A percentile compares a stretch with the other conserved stretches of the same genome.
phyloP scores from a whole-genome alignment of 2,888 invertebrate species.

The Ernsta delagoae region DNA sequence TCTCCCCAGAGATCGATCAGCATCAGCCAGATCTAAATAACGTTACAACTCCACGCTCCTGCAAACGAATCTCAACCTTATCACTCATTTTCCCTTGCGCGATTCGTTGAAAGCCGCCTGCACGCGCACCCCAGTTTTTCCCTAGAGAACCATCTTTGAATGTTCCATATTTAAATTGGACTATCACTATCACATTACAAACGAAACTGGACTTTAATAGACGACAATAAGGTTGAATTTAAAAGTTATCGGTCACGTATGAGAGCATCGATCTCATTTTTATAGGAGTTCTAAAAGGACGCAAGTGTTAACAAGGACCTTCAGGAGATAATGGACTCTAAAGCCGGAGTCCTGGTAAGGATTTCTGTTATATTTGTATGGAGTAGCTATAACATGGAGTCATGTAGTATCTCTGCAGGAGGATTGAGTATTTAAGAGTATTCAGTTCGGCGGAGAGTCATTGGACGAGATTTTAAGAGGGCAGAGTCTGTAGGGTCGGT shows the following conservation, averaged over 20 bases:
- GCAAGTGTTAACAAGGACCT: conserved; percentile 46
- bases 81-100: conserved; percentile 23
- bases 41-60: conserved; percentile 46
- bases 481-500: conserved; percentile 39
- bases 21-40: conserved; percentile 50
- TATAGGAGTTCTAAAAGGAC: conserved; percentile 48
- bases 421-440: conserved; percentile 63
- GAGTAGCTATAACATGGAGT: conserved; percentile 56
- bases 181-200: conserved; percentile 59
- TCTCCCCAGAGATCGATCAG: conserved; percentile 81
- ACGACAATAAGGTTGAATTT: conserved; percentile 45
- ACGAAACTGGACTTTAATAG: conserved; percentile 46
- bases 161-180: conserved; percentile 79
- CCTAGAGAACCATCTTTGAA: conserved; percentile 83
- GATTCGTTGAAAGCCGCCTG: conserved; percentile 51
- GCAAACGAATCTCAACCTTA: conserved; percentile 51
- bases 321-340: conserved; percentile 49
- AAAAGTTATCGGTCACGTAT: conserved; percentile 47
- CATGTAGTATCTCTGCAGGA: conserved; percentile 69
- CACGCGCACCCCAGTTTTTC: conserved; percentile 62
- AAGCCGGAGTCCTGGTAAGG: neutral
- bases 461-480: conserved; percentile 61
- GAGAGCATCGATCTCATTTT: conserved; percentile 82
- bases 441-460: conserved; percentile 53
- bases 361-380: conserved; percentile 47